Conservation (phyloP, 1,140 invertebrate species). For the Spodoptera frugiperda region DNA sequence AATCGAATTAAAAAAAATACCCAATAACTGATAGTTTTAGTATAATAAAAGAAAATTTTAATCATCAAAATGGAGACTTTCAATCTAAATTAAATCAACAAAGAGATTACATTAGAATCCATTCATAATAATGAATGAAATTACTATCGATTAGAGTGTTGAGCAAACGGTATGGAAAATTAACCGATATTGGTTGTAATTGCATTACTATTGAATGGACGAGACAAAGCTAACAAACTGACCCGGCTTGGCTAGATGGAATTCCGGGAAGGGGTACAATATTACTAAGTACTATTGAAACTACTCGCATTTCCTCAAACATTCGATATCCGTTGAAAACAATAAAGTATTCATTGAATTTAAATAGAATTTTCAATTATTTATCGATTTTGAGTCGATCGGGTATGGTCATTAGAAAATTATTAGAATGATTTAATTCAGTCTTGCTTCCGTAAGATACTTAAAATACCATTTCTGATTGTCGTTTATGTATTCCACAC, state of each 20-base stretch:
- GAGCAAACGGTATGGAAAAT: constrained; percentile 29
- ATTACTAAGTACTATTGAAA: not conserved
- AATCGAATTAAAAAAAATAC: no score
- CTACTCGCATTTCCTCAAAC: not conserved
- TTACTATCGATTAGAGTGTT: not conserved
- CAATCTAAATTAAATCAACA: constrained; percentile 4
- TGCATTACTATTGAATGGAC: constrained; percentile 32
- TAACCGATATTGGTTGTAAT: constrained; percentile 28
- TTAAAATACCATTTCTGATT: no score
- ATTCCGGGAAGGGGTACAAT: not conserved
- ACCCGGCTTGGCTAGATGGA: not conserved
- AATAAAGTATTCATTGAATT: not conserved
- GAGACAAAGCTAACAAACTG: constrained; percentile 5
- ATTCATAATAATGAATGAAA: not conserved
- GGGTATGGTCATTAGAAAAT: no score
- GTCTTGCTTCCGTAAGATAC: no score
- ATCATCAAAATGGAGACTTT: not conserved
- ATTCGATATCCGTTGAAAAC: not conserved
- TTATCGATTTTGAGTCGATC: no score
- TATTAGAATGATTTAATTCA: no score
- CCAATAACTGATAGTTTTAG: no score
- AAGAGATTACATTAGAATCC: not conserved
- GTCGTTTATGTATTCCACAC: no score
- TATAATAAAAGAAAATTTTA: not conserved
- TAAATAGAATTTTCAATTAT: not conserved